Conservation (phyloP, 2,888 invertebrate species). For the Argynnis bischoffii region DNA sequence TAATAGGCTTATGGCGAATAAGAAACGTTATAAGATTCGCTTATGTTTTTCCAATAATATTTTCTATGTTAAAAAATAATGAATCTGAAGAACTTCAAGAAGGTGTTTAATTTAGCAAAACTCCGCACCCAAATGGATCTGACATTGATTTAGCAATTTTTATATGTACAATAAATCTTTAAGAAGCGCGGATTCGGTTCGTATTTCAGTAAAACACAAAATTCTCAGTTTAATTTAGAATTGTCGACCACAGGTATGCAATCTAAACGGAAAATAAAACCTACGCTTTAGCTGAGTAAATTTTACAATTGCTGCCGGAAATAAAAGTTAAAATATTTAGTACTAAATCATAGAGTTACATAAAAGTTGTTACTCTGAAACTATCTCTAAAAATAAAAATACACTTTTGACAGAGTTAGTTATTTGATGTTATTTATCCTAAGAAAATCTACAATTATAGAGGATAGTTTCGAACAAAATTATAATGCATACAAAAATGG, state of each 20-base stretch:
- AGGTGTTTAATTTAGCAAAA: constrained; percentile 11
- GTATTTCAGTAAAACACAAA: background rate
- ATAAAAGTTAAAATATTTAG: background rate
- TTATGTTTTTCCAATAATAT: background rate
- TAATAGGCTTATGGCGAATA: background rate
- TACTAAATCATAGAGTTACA: background rate
- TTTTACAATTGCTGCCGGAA: background rate
- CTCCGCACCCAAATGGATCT: constrained; percentile 1
- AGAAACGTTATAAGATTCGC: background rate
- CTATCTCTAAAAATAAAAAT: too few species aligned
- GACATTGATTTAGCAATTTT: constrained; percentile 8
- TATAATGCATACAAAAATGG: too few species aligned
- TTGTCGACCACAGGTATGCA: background rate
- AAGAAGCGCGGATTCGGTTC: background rate
- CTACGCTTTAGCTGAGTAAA: background rate
- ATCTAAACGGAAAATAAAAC: background rate
- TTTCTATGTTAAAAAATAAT: constrained; percentile 6
- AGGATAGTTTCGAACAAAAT: too few species aligned
- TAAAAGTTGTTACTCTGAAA: too few species aligned
- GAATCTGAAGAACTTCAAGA: constrained; percentile 1
- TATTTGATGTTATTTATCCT: too few species aligned
- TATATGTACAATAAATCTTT: constrained; percentile 16
- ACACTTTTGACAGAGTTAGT: too few species aligned
- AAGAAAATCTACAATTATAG: too few species aligned
- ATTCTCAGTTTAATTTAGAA: background rate